Base-by-base conservation (phyloP, 1,140 invertebrate species). In the Pygmarrhopalites habei region DNA sequence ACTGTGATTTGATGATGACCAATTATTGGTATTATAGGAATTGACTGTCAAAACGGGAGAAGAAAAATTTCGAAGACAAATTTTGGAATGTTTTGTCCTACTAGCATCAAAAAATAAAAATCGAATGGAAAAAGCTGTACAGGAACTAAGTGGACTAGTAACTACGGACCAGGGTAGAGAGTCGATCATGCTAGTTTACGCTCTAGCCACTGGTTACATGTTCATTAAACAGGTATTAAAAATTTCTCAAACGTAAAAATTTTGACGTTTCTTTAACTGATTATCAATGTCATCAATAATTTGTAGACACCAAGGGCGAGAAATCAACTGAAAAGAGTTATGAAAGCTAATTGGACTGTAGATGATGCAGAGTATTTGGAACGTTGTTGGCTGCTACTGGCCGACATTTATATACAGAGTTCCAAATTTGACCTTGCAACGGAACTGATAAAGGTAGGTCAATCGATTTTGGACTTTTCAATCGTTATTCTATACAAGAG, bases 311-410 rank as follows among this genome's bases (percentile, higher is more conserved):
- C 90, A 44, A 79, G 92, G 58, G 93, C 94, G 0, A 85, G 93
- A 64, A 95, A 93, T 75, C 88, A 95, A 68, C 75, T 98, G 41
- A 98, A 98, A 76, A 79, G 92, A 32, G 83, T 98, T 17, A 83
- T 86, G 2, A 92, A 92, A 72, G 84, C 85, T 59, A 77, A 79
- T 1, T 99, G 95, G 95, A 92, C 84, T 14, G 89, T 92, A 65
- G 90, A 93, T 75, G 93, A 98, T 72, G 92, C 93, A 0, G 93
- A 98, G 72, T 95, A 96, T 74, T 78, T 98, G 41, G 95, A 98
- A 77, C 84, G 86, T 64, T 91, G 90, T 74, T 98, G 95, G 95
- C 73, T 98, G 4, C 78, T 98, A 3, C 78, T 96, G 19, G 88
- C 92, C 0, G 93, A 97, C 66, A 87, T 92, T 68, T 95, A 96